Evolutionary conservation across 2,888 invertebrate genomes (phyloP).

Genomic region (Cenopis cana): DNA sequence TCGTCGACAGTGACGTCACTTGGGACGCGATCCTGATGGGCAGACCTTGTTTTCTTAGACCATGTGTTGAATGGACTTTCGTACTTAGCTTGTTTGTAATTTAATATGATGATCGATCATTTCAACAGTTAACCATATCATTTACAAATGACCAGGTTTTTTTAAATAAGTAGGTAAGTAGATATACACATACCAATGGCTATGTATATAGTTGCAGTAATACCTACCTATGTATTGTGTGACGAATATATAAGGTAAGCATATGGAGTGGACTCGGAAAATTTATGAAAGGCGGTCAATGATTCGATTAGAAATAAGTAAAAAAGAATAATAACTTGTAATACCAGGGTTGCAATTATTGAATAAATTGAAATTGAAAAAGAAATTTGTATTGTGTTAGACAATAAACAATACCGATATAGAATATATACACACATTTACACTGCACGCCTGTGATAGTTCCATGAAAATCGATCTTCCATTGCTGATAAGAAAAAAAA

Average conservation of each 20-base stretch:
- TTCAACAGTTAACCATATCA: background rate
- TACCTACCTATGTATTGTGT: too few species aligned
- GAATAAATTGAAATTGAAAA: too few species aligned
- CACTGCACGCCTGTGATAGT: slow-evolving; percentile 36
- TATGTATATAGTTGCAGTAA: too few species aligned
- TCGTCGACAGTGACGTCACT: too few species aligned
- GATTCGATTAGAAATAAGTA: background rate
- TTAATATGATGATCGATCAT: background rate
- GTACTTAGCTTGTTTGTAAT: background rate
- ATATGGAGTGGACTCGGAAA: too few species aligned
- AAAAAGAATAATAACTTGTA: too few species aligned
- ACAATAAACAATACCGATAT: background rate
- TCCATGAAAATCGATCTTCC: slow-evolving; percentile 37
- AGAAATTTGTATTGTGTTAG: background rate
- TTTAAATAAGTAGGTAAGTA: background rate
- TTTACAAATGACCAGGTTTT: background rate
- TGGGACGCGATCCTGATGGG: too few species aligned
- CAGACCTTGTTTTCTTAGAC: too few species aligned
- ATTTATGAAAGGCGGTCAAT: background rate
- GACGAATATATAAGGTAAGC: too few species aligned
- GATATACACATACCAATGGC: too few species aligned
- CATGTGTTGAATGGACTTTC: background rate
- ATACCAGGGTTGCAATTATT: too few species aligned
- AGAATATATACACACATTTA: too few species aligned
- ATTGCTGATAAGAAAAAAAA: slow-evolving; percentile 19